Percentiles rank a stretch among this genome's conserved stretches.
Evolutionary conservation across 2,113 vertebrate species (phyloP).

Genomic region (Sprattus sprattus): DNA sequence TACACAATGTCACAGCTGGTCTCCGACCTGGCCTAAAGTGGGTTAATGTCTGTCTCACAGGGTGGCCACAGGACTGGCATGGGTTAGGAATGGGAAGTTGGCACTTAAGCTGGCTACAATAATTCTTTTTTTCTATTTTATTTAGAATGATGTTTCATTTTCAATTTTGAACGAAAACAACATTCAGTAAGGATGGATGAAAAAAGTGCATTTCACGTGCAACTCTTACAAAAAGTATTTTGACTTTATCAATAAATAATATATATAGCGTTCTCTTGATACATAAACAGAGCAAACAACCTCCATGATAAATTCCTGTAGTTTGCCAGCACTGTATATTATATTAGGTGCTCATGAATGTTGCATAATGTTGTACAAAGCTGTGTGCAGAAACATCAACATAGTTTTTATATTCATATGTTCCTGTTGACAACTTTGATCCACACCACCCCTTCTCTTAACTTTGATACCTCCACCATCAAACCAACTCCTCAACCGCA

Average conservation of each 20-base stretch:
- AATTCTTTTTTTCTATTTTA: background rate
- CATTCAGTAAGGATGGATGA: background rate
- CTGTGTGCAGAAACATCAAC: too few relatives aligned
- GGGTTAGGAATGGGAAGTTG: background rate
- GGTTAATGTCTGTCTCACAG: conserved; percentile 22
- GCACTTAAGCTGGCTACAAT: background rate
- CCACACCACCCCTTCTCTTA: background rate
- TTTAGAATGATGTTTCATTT: background rate
- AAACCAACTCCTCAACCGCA: background rate
- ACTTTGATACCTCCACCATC: background rate
- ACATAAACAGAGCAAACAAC: too few relatives aligned
- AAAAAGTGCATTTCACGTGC: too few relatives aligned
- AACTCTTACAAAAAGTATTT: too few relatives aligned
- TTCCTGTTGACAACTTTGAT: background rate
- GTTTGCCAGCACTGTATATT: background rate
- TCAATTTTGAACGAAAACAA: background rate
- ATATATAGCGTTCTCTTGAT: too few relatives aligned
- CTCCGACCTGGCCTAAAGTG: conserved; percentile 41
- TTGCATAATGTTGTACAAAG: background rate
- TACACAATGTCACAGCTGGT: conserved; percentile 32
- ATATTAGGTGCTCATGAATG: background rate
- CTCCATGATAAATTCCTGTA: background rate
- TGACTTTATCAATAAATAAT: too few relatives aligned
- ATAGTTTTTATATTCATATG: background rate
- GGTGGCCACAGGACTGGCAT: background rate